A percentile compares a stretch with the other conserved stretches of the same genome.
phyloP scores from a whole-genome alignment of 1,140 invertebrate genomes.

The Brachionus asplanchnoidis region DNA sequence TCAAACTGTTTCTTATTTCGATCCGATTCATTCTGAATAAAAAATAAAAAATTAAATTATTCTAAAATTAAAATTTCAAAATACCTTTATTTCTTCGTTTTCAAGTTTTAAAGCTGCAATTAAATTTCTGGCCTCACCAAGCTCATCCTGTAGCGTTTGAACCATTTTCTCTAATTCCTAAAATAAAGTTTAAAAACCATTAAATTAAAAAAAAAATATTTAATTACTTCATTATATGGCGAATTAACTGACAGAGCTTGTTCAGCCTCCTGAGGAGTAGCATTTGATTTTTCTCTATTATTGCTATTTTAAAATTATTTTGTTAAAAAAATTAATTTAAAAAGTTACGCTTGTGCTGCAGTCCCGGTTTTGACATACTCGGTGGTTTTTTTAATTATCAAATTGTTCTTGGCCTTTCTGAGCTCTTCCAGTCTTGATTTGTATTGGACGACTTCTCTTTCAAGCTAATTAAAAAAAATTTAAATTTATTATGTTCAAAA shows the following conservation, averaged over 20 bases:
- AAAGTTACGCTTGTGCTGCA: not conserved
- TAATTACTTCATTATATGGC: not conserved
- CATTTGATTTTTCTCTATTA: not conserved
- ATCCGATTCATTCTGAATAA: not conserved
- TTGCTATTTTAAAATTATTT: not conserved
- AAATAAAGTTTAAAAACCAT: not conserved
- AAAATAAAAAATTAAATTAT: not conserved
- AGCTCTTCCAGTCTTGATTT: slow-evolving; percentile 34
- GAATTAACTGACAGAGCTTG: not conserved
- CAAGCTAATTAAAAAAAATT: not conserved
- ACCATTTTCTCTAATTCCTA: slow-evolving; percentile 25
- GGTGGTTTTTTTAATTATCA: slow-evolving; percentile 36
- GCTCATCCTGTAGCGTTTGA: not conserved
- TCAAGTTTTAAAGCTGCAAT: slow-evolving; percentile 37
- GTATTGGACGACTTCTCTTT: slow-evolving; percentile 21
- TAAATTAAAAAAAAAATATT: no score
- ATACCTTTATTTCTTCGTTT: slow-evolving; percentile 18
- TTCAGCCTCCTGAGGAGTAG: not conserved
- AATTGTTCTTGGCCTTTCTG: slow-evolving; percentile 31
- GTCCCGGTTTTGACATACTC: slow-evolving; percentile 28
- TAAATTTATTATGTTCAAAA: not conserved
- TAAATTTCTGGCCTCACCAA: not conserved
- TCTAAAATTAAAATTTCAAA: not conserved
- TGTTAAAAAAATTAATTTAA: no score
- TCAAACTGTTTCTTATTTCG: slow-evolving; percentile 6